Evolutionary conservation across 1,140 invertebrate genomes (phyloP).

Genomic region (Dryas iulia): DNA sequence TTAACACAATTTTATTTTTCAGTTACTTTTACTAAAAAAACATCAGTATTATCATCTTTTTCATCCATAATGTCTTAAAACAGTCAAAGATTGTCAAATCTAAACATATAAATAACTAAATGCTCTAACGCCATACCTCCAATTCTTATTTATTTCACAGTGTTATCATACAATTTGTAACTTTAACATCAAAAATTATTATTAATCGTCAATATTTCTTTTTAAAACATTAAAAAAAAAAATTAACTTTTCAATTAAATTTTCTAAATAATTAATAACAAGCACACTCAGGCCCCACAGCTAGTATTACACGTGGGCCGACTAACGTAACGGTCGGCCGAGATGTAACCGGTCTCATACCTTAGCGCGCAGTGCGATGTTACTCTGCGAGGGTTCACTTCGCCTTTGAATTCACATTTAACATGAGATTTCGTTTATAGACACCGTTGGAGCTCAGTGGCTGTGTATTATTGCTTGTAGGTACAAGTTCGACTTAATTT

Average conservation of each 20-base stretch:
- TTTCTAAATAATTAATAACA: neutral
- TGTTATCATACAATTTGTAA: too few species aligned
- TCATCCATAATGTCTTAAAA: too few species aligned
- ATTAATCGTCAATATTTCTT: too few species aligned
- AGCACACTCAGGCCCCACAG: neutral
- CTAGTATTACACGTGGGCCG: constrained; percentile 29
- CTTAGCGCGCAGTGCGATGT: neutral
- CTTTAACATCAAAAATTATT: too few species aligned
- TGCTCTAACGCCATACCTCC: too few species aligned
- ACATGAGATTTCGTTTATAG: neutral
- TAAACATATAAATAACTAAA: too few species aligned
- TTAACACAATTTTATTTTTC: too few species aligned
- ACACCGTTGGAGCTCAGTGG: neutral
- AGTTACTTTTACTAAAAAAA: too few species aligned
- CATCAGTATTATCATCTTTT: too few species aligned
- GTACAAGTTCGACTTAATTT: neutral
- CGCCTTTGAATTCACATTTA: neutral
- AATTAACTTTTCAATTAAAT: neutral
- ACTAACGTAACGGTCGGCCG: constrained; percentile 41
- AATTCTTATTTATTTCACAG: too few species aligned
- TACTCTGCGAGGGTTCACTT: neutral
- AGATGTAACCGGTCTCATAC: constrained; percentile 40
- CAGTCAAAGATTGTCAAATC: too few species aligned
- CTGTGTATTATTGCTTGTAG: neutral
- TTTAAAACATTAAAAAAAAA: neutral